These are phyloP conservation scores for Melanotaenia pygmaea DNA, from an alignment of 2,797 vertebrate species.

Conservation along the genomic window DNA sequence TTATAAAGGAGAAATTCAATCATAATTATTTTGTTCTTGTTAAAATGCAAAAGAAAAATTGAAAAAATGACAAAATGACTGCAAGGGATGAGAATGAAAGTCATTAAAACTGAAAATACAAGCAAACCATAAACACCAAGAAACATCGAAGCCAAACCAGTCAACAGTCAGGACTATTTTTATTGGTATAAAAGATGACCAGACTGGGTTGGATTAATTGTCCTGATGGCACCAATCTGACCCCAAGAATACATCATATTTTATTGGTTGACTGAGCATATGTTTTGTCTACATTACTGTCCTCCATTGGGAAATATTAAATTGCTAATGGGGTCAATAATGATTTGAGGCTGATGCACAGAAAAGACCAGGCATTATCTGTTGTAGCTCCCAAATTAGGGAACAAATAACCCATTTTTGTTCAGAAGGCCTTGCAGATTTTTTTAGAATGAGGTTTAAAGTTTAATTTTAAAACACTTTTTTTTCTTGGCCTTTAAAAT, in stretches of 20 bases:
- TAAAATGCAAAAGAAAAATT: not conserved
- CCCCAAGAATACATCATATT: not conserved
- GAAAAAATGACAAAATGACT: too few relatives aligned
- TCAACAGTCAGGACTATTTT: not conserved
- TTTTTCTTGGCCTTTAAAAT: too few relatives aligned
- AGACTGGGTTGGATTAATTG: not conserved
- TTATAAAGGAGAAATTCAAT: not conserved
- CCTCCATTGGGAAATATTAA: not conserved
- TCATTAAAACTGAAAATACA: not conserved
- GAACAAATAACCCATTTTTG: too few relatives aligned
- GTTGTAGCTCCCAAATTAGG: too few relatives aligned
- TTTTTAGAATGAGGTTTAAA: too few relatives aligned
- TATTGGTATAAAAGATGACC: too few relatives aligned
- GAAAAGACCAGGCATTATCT: too few relatives aligned
- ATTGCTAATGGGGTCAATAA: not conserved
- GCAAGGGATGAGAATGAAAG: not conserved
- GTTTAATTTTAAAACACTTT: too few relatives aligned
- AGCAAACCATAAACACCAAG: not conserved
- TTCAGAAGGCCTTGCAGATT: too few relatives aligned
- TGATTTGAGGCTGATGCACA: too few relatives aligned
- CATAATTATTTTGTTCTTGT: not conserved
- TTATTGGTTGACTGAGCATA: not conserved
- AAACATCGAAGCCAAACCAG: not conserved
- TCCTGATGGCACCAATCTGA: not conserved
- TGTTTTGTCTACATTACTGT: not conserved